These are phyloP conservation scores for Anguilla rostrata DNA, from an alignment of 2,113 vertebrate genomes.

Conservation along the genomic window DNA sequence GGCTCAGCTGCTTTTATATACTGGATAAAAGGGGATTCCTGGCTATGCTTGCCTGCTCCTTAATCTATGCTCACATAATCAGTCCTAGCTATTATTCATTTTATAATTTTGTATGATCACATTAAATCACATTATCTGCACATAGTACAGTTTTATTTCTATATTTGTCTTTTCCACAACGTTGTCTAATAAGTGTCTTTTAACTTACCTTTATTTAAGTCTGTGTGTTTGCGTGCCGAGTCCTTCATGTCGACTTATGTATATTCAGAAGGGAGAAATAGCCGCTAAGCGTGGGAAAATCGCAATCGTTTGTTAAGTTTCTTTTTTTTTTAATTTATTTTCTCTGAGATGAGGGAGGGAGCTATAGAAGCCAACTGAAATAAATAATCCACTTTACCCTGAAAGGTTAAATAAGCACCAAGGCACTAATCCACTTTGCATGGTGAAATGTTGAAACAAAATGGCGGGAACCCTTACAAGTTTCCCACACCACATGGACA, in stretches of 20 bases:
- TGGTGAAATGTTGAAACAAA: conserved; percentile 49
- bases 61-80: background rate
- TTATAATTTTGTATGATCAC: background rate
- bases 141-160: background rate
- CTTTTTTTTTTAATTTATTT: conserved; percentile 16
- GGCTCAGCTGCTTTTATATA: background rate
- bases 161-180: background rate
- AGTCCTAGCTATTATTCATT: background rate
- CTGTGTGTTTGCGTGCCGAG: background rate
- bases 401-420: conserved; percentile 52
- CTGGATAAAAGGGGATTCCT: background rate
- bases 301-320: conserved; percentile 34
- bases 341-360: conserved; percentile 38
- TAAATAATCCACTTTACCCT: conserved; percentile 48
- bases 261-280: background rate
- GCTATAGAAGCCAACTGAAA: conserved; percentile 45
- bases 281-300: conserved; percentile 32
- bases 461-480: conserved; percentile 42
- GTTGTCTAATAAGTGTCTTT: background rate
- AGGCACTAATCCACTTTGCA: conserved; percentile 47
- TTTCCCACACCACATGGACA: conserved; percentile 48
- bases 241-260: background rate
- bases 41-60: background rate
- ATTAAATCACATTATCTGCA: background rate
- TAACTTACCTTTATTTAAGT: background rate